A percentile compares a stretch with the other conserved stretches of the same genome.
phyloP scores from a whole-genome alignment of 2,797 vertebrate species.

The Urocyon cinereoargenteus region DNA sequence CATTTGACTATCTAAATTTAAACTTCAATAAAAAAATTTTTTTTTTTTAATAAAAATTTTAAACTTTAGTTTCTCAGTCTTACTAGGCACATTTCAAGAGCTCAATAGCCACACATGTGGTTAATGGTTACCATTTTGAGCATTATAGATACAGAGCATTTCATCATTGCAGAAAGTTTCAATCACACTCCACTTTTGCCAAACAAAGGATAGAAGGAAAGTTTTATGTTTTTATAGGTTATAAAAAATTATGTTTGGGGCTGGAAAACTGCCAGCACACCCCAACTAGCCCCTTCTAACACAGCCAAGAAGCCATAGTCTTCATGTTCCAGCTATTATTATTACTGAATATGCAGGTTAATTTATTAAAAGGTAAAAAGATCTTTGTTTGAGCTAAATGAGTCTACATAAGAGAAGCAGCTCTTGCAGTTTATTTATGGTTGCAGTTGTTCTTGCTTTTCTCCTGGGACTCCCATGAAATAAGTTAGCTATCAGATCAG shows the following conservation, averaged over 20 bases:
- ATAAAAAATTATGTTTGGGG: background rate
- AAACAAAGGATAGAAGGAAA: slow-evolving; percentile 43
- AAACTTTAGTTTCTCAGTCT: slow-evolving; percentile 1
- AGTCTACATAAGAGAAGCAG: background rate
- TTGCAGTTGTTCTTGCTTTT: background rate
- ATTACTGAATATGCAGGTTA: background rate
- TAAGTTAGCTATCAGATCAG: background rate
- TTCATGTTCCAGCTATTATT: background rate
- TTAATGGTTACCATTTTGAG: slow-evolving; percentile 17
- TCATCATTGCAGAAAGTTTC: background rate
- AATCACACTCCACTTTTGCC: background rate
- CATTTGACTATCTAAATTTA: slow-evolving; percentile 3
- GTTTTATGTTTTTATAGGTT: background rate
- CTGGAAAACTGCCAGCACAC: background rate
- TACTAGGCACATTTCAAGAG: background rate
- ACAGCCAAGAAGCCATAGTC: background rate
- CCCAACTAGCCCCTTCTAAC: background rate
- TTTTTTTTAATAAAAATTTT: background rate
- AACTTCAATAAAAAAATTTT: slow-evolving; percentile 25
- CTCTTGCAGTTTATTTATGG: background rate
- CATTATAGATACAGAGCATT: background rate
- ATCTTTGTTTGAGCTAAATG: background rate
- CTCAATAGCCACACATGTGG: background rate
- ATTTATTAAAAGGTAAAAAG: background rate
- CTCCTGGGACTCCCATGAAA: slow-evolving; percentile 24